phyloP scores from a whole-genome alignment of 1,140 invertebrate genomes.

The Drosophila funebris region DNA sequence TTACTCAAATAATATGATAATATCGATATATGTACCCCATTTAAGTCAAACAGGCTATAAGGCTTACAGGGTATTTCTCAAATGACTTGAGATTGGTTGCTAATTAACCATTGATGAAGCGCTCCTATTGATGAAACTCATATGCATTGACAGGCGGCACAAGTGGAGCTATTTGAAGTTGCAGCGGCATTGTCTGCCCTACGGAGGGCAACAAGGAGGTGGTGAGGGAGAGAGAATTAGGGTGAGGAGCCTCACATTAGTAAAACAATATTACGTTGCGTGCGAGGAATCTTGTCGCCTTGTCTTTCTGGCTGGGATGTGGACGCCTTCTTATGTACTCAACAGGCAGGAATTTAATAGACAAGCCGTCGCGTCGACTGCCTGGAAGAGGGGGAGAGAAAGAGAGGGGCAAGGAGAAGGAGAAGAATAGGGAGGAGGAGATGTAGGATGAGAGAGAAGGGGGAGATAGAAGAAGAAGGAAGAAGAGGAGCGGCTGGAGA shows the following conservation, averaged over 20 bases:
- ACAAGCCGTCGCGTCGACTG: slow-evolving; percentile 2
- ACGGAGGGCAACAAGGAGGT: neutral
- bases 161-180: neutral
- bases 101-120: neutral
- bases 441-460: neutral
- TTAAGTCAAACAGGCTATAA: neutral
- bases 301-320: slow-evolving; percentile 13
- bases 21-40: neutral
- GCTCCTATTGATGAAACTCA: neutral
- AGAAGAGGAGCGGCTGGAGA: neutral
- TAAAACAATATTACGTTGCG: slow-evolving; percentile 46
- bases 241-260: slow-evolving; percentile 21
- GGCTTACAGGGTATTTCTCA: slow-evolving; percentile 18
- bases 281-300: slow-evolving; percentile 45
- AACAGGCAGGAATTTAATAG: slow-evolving; percentile 45
- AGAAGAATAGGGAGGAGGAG: neutral
- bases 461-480: neutral
- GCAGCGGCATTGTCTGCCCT: neutral
- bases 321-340: slow-evolving; percentile 11
- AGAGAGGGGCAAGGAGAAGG: neutral
- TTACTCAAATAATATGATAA: no score
- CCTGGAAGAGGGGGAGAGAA: neutral
- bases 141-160: neutral
- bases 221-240: no score
- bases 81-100: neutral